These are phyloP conservation scores for Operophtera brumata DNA, from an alignment of 2,888 invertebrate genomes.

Conservation along the genomic window DNA sequence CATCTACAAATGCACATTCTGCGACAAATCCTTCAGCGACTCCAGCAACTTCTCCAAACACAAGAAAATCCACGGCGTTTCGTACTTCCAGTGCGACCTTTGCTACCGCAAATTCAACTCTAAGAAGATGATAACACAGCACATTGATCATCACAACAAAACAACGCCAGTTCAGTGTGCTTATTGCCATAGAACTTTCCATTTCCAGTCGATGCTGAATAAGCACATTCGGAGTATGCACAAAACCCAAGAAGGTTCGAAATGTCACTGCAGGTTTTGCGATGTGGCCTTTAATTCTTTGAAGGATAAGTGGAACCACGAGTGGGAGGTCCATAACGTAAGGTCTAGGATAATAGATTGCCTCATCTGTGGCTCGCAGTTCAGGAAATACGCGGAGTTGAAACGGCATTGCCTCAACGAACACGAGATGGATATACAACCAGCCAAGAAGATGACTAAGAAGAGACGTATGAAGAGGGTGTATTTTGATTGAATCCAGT, in stretches of 20 bases:
- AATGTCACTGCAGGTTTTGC: slow-evolving; percentile 64
- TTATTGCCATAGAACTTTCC: slow-evolving; percentile 59
- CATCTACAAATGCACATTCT: slow-evolving; percentile 70
- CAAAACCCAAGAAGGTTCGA: slow-evolving; percentile 41
- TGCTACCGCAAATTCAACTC: slow-evolving; percentile 74
- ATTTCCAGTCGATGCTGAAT: slow-evolving; percentile 70
- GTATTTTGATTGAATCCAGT: slow-evolving; percentile 3
- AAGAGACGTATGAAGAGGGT: neutral
- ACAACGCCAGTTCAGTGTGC: slow-evolving; percentile 57
- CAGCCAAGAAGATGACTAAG: slow-evolving; percentile 49
- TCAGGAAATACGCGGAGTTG: slow-evolving; percentile 67
- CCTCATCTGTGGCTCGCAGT: slow-evolving; percentile 59
- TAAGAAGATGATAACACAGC: slow-evolving; percentile 68
- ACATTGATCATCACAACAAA: slow-evolving; percentile 70
- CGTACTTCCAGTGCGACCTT: slow-evolving; percentile 67
- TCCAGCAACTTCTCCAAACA: slow-evolving; percentile 78
- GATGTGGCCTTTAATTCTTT: slow-evolving; percentile 52
- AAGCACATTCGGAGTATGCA: slow-evolving; percentile 67
- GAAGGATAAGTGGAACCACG: slow-evolving; percentile 75
- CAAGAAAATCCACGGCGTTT: slow-evolving; percentile 70
- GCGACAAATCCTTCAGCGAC: slow-evolving; percentile 74
- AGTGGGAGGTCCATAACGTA: slow-evolving; percentile 68
- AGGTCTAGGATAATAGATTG: slow-evolving; percentile 71
- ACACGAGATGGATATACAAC: slow-evolving; percentile 56
- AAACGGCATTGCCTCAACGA: slow-evolving; percentile 57